phyloP scores from a whole-genome alignment of 1,140 invertebrate genomes.

The Zaprionus ghesquierei region DNA sequence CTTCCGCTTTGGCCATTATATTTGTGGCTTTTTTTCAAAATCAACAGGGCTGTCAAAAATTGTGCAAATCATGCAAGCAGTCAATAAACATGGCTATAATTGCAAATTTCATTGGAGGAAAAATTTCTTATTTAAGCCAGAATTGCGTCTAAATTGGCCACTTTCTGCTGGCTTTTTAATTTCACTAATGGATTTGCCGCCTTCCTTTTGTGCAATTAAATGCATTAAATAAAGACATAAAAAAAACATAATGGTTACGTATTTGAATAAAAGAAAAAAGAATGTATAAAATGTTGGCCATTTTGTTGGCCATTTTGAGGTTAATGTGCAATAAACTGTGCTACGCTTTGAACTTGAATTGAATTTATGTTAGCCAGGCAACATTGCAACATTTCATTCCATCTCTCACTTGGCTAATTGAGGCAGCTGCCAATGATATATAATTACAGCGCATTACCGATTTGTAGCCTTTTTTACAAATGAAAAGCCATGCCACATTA shows the following conservation, averaged over 20 bases:
- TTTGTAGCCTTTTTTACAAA: slow-evolving; percentile 27
- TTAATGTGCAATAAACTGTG: slow-evolving; percentile 51
- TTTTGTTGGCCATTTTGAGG: slow-evolving; percentile 43
- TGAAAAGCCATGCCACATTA: slow-evolving; percentile 35
- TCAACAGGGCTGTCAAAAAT: slow-evolving; percentile 8
- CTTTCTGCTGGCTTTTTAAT: slow-evolving; percentile 55
- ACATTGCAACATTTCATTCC: slow-evolving; percentile 37
- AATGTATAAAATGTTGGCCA: slow-evolving; percentile 12
- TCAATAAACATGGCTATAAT: not conserved
- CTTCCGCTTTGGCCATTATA: slow-evolving; percentile 34
- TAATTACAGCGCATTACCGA: slow-evolving; percentile 56
- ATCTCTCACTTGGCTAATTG: slow-evolving; percentile 47
- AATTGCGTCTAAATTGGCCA: not conserved
- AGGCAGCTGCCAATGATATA: slow-evolving; percentile 57
- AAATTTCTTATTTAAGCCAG: slow-evolving; percentile 9
- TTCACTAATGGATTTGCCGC: slow-evolving; percentile 62
- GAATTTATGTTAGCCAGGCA: slow-evolving; percentile 7
- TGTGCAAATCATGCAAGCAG: not conserved
- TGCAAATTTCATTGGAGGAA: not conserved
- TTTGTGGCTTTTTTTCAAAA: slow-evolving; percentile 21
- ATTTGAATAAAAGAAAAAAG: slow-evolving; percentile 28
- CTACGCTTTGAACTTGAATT: slow-evolving; percentile 44
- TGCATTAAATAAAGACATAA: slow-evolving; percentile 60
- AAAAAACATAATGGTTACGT: slow-evolving; percentile 46
- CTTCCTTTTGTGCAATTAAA: slow-evolving; percentile 59